Percentiles rank a stretch among this genome's conserved stretches.
phyloP scores from a whole-genome alignment of 2,113 vertebrate species.

The Oncorhynchus keta region DNA sequence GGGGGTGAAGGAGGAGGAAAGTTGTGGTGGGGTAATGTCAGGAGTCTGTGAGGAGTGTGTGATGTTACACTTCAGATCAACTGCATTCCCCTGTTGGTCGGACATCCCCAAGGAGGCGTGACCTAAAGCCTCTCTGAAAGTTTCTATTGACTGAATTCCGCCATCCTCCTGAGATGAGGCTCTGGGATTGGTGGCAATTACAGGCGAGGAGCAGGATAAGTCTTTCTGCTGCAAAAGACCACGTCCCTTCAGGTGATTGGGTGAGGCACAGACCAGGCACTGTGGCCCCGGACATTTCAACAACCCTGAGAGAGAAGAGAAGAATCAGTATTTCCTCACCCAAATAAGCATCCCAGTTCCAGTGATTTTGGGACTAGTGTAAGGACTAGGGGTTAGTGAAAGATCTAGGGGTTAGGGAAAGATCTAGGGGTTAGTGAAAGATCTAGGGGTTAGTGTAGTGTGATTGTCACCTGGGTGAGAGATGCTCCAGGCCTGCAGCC shows the following conservation, averaged over 20 bases:
- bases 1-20: slow-evolving; percentile 50
- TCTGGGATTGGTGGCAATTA: slow-evolving; percentile 72
- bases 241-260: slow-evolving; percentile 67
- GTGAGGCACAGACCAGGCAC: slow-evolving; percentile 80
- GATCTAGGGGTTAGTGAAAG: neutral
- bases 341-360: too few relatives aligned
- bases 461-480: slow-evolving; percentile 74
- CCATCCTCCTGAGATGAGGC: slow-evolving; percentile 51
- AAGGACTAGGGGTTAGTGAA: neutral
- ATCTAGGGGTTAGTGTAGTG: neutral
- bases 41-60: slow-evolving; percentile 43
- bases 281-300: slow-evolving; percentile 86
- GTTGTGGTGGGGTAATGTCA: slow-evolving; percentile 55
- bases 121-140: slow-evolving; percentile 72
- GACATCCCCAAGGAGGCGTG: slow-evolving; percentile 79
- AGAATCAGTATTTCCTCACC: too few relatives aligned
- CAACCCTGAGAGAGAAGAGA: slow-evolving; percentile 71
- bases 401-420: too few relatives aligned
- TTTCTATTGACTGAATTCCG: slow-evolving; percentile 58
- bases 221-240: slow-evolving; percentile 76
- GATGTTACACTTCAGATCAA: slow-evolving; percentile 72
- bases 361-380: neutral
- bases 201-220: slow-evolving; percentile 75
- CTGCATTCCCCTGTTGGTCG: slow-evolving; percentile 84
- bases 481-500: slow-evolving; percentile 81